These are phyloP conservation scores for Eupithecia subumbrata DNA, from an alignment of 2,888 invertebrate species.

Conservation along the genomic window DNA sequence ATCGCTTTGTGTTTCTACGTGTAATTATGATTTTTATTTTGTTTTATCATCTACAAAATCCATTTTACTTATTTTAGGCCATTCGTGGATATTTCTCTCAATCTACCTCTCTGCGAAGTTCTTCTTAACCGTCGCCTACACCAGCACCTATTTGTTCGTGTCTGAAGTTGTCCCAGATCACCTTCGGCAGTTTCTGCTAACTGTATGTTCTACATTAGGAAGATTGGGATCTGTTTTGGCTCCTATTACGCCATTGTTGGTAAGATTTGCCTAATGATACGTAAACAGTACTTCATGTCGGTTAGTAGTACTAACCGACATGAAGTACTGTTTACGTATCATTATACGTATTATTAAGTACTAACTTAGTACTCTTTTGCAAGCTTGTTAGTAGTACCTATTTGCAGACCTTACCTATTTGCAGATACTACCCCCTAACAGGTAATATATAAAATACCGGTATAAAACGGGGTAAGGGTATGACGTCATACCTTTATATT, in stretches of 20 bases:
- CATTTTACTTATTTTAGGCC: constrained; percentile 52
- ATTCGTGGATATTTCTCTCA: constrained; percentile 74
- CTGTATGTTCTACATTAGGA: constrained; percentile 86
- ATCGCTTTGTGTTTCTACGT: background rate
- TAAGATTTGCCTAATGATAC: constrained; percentile 66
- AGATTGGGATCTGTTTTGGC: constrained; percentile 87
- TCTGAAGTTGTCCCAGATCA: constrained; percentile 88
- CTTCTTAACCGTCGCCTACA: constrained; percentile 87
- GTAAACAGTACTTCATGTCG: background rate
- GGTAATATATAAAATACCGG: too few species aligned
- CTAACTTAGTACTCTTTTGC: too few species aligned
- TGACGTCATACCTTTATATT: too few species aligned
- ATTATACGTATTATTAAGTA: too few species aligned
- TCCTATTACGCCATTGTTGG: constrained; percentile 86
- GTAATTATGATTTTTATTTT: background rate
- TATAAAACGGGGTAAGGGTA: too few species aligned
- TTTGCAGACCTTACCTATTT: too few species aligned
- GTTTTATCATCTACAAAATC: background rate
- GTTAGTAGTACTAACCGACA: too few species aligned
- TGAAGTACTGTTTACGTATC: too few species aligned
- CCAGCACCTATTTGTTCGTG: constrained; percentile 86
- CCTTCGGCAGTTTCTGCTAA: constrained; percentile 85
- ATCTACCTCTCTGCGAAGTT: constrained; percentile 86
- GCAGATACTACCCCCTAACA: too few species aligned
- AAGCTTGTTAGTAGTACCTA: too few species aligned